phyloP scores from a whole-genome alignment of 2,113 vertebrate species.

The Cyanistes caeruleus region DNA sequence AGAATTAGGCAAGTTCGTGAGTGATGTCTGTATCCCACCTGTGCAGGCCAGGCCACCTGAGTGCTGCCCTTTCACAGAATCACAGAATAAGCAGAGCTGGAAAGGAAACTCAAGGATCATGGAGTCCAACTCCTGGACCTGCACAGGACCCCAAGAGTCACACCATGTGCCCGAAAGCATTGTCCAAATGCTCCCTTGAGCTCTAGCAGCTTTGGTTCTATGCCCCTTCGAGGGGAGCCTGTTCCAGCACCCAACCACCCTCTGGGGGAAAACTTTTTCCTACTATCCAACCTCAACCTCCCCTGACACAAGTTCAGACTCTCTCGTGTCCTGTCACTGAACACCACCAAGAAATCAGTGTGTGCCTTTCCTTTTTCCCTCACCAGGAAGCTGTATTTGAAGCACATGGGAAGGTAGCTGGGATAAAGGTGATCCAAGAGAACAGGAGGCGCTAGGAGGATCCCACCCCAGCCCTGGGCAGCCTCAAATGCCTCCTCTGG shows the following conservation, averaged over 20 bases:
- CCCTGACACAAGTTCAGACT: not conserved
- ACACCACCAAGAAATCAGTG: not conserved
- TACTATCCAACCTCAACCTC: not conserved
- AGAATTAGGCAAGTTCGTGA: not conserved
- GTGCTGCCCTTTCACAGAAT: accelerated
- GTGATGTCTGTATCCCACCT: not conserved
- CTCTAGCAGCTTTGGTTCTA: not conserved
- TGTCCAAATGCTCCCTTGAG: not conserved
- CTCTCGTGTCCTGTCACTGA: accelerated
- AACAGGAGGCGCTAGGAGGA: accelerated
- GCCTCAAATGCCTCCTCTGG: not conserved
- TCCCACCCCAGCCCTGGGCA: not conserved
- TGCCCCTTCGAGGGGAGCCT: not conserved
- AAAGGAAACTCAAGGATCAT: not conserved
- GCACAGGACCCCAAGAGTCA: not conserved
- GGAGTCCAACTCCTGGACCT: not conserved
- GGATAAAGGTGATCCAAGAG: not conserved
- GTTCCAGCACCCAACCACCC: not conserved
- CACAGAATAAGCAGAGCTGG: not conserved
- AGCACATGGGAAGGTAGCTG: accelerated
- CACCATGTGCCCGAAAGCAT: not conserved
- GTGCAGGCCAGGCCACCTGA: not conserved
- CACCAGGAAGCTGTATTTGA: not conserved
- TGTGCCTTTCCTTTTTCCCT: not conserved
- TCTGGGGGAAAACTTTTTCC: accelerated